These are phyloP conservation scores for Leptinotarsa undecemlineata DNA, from an alignment of 1,140 invertebrate species.

Conservation along the genomic window DNA sequence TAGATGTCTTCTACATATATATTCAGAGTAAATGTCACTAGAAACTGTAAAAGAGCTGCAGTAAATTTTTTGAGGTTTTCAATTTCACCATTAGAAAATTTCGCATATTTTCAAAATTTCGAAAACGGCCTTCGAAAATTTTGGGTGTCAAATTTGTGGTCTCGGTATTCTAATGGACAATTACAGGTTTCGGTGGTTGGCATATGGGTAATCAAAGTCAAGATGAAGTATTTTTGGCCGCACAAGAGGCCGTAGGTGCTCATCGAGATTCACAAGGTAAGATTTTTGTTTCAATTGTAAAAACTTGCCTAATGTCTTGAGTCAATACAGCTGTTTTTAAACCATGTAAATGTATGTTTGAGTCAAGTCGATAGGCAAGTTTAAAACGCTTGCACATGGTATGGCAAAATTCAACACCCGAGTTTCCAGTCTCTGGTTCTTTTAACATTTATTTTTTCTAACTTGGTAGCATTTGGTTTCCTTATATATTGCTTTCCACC, in stretches of 20 bases:
- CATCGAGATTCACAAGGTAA: conserved; percentile 80
- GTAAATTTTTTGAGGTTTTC: too few relatives aligned
- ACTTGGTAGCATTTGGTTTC: conserved; percentile 36
- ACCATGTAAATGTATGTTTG: conserved; percentile 1
- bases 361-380: conserved; percentile 29
- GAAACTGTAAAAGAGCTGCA: too few relatives aligned
- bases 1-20: too few relatives aligned
- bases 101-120: neutral
- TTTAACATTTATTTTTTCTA: conserved; percentile 41
- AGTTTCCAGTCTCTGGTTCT: conserved; percentile 51
- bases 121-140: neutral
- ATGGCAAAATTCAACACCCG: conserved; percentile 50
- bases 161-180: neutral
- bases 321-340: conserved; percentile 31
- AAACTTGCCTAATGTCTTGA: conserved; percentile 40
- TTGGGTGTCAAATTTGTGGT: neutral
- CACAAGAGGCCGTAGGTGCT: conserved; percentile 71
- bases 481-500: conserved; percentile 23
- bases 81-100: too few relatives aligned
- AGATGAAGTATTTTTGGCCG: conserved; percentile 72
- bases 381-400: conserved; percentile 43
- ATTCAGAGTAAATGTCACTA: too few relatives aligned
- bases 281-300: conserved; percentile 57
- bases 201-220: conserved; percentile 71
- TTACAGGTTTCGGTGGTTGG: conserved; percentile 65